Percentiles rank a stretch among this genome's conserved stretches.
phyloP scores from a whole-genome alignment of 2,888 invertebrate species.

The Neria commutata region DNA sequence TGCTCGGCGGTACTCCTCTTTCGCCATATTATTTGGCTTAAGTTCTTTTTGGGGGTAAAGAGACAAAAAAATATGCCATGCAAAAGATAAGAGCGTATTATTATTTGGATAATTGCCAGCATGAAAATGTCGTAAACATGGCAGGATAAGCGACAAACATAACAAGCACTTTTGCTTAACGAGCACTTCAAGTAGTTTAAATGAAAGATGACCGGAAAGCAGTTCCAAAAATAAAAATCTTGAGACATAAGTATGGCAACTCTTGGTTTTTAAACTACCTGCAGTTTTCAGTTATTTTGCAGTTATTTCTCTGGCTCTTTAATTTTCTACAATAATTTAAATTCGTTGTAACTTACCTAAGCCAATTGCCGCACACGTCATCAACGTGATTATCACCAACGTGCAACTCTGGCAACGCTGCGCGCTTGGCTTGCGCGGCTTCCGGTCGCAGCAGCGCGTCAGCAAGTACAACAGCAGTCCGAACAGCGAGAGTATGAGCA shows the following conservation, averaged over 20 bases:
- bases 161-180: too few relatives aligned
- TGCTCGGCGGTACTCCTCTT: too few relatives aligned
- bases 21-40: too few relatives aligned
- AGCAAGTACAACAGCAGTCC: conserved; percentile 90
- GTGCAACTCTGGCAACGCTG: conserved; percentile 62
- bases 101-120: conserved; percentile 11
- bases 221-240: too few relatives aligned
- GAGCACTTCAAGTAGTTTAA: too few relatives aligned
- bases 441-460: conserved; percentile 94
- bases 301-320: too few relatives aligned
- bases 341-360: conserved; percentile 64
- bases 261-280: too few relatives aligned
- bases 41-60: neutral
- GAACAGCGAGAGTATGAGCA: conserved; percentile 87
- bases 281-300: too few relatives aligned
- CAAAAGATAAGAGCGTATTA: neutral
- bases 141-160: neutral
- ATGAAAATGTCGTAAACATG: neutral
- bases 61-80: conserved; percentile 7
- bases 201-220: too few relatives aligned
- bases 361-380: conserved; percentile 89
- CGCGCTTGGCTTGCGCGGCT: conserved; percentile 71
- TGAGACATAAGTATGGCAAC: too few relatives aligned
- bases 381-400: conserved; percentile 68
- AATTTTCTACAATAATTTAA: too few relatives aligned